Evolutionary conservation across 2,888 invertebrate species (phyloP), one percentile per base, ranked within the genome.

Genomic region (Dorcus hopei): DNA sequence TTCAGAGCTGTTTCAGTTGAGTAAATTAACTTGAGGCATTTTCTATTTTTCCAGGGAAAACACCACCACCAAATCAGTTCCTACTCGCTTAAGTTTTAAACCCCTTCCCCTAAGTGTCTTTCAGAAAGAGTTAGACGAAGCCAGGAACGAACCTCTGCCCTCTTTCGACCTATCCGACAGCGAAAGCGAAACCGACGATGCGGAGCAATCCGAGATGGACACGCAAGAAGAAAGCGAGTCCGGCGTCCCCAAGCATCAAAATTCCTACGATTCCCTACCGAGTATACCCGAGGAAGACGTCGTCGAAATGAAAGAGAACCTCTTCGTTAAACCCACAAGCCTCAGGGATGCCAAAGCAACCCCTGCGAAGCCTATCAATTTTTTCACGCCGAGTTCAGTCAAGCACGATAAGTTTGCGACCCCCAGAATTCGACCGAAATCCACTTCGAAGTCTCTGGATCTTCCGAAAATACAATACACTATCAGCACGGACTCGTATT

Each of bases 81-180:
- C 26, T 33, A 33, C 6, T 6, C 26, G 26, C 26, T 6, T 33
- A 33, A 33, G 26, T 33, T 45, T 45, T 9, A 59, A 63, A 50
- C 64, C 65, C 6, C 40, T 65, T 7, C 54, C 61, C 4, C 57
- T 63, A 48, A 61, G 57, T 40, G 63, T 50, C 38, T 57, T 67
- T 48, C 49, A 57, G 39, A 61, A 62, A 42, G 63, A 64, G 53
- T 53, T 65, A 7, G 52, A 63, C 38, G 64, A 67, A 57, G 65
- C 62, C 9, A 59, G 58, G 43, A 63, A 67, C 47, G 64, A 66
- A 42, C 65, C 64, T 2, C 47, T 61, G n/a, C 42, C 52, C 19
- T 42, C 55, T 38, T 33, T 40, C 41, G 26, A 54, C 40, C 33
- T 33, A 41, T 40, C 19, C 45, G 7, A 33, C 14, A 38, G 3